Conservation (phyloP, 2,113 vertebrate species). For the Dermatemys mawii region DNA sequence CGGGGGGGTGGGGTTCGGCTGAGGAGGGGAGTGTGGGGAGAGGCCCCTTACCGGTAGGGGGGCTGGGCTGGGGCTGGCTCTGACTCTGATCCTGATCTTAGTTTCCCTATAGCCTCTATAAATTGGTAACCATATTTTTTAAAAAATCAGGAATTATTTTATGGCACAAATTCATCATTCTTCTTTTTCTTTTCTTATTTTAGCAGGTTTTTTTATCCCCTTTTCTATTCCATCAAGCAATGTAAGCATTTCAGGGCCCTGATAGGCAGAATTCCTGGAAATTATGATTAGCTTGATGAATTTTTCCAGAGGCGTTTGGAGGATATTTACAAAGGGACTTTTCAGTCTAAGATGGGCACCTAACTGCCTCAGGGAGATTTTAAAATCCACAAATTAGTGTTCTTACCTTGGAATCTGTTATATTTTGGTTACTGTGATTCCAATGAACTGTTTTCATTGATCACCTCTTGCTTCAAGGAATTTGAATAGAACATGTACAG, state of each 20-base stretch:
- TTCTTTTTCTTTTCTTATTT: background rate
- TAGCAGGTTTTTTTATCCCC: fast-evolving
- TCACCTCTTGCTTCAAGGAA: background rate
- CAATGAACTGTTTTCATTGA: conserved; percentile 24
- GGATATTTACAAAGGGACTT: background rate
- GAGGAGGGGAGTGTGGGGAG: too few relatives aligned
- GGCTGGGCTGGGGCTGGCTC: too few relatives aligned
- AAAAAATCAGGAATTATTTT: background rate
- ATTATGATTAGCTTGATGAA: background rate
- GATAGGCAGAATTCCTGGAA: background rate
- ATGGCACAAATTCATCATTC: background rate
- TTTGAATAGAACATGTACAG: conserved; percentile 10
- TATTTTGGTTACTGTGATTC: conserved; percentile 54
- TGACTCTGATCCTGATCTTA: too few relatives aligned
- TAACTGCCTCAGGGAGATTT: background rate
- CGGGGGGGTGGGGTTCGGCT: too few relatives aligned
- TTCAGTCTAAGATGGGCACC: background rate
- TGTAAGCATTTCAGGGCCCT: background rate
- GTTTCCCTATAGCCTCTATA: background rate
- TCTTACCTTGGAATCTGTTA: conserved; percentile 44
- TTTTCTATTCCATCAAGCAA: background rate
- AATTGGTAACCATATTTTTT: background rate
- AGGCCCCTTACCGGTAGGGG: too few relatives aligned
- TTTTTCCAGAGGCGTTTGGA: background rate
- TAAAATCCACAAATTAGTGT: conserved; percentile 38